Conservation (phyloP, 1,140 invertebrate species). For the Magallana gigas region DNA sequence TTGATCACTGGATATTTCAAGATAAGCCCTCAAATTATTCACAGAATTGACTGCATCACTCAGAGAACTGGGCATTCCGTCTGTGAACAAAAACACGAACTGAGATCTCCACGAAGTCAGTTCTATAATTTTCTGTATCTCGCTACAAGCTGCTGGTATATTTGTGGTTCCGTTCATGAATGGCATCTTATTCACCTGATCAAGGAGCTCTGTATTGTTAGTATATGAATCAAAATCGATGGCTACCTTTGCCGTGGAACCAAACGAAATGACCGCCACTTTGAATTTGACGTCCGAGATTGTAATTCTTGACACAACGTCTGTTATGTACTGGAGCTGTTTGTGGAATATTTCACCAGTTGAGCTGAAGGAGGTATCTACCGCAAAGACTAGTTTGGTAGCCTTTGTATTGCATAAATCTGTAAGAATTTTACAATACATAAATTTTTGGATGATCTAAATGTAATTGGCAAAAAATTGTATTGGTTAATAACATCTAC, state of each 20-base stretch:
- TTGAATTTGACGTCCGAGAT: background rate
- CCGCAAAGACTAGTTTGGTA: background rate
- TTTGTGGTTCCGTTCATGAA: constrained; percentile 31
- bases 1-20: background rate
- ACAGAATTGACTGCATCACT: background rate
- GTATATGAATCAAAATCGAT: constrained; percentile 21
- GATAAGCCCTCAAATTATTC: background rate
- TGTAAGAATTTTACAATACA: background rate
- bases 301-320: background rate
- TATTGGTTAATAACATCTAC: background rate
- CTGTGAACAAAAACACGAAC: constrained; percentile 27
- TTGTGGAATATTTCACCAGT: background rate
- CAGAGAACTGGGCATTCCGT: constrained; percentile 15
- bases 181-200: background rate
- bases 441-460: too few species aligned
- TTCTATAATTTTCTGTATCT: background rate
- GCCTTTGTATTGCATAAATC: constrained; percentile 18
- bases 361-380: constrained; percentile 18
- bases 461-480: too few species aligned
- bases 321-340: constrained; percentile 12
- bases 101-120: background rate
- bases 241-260: background rate
- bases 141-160: background rate
- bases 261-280: constrained; percentile 28
- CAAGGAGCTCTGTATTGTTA: constrained; percentile 21